Evolutionary conservation across 2,113 vertebrate genomes (phyloP), one percentile per base, ranked within the genome.

Genomic region (Lynx canadensis): DNA sequence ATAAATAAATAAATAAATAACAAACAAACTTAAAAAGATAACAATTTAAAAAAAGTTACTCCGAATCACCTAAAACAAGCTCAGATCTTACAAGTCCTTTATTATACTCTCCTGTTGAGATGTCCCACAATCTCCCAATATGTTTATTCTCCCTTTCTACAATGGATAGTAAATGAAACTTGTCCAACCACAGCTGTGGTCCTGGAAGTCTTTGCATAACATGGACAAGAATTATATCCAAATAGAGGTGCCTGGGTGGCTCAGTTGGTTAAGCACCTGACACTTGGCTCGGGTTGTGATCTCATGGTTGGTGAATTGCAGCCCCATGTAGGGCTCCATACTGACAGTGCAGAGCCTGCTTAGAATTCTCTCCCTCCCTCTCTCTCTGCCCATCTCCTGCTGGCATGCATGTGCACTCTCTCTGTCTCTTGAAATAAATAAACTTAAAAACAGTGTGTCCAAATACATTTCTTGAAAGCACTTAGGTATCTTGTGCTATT

Each of bases 391-490:
- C 21, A 21, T 60, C 19, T 10, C 21, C 57, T 60, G 57, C 57
- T 60, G 57, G 19, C 55, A 57, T 21, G 0, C 57, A 60, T 60
- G 8, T 60, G 21, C 57, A 3, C 57, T 60, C 19, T 60, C 8
- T 60, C 57, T 60, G 19, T 60, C 18, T 60, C 21, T 60, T 23
- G 3, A 60, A 60, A 23, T 60, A 60, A 60, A 23, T 60, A 60
- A 60, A 60, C 19, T 21, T 57, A 9, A 60, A 60, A 33, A 12
- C 68, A 4, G 4, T 38, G 5, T 50, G 55, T 57, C 4, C 36
- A 76, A 73, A 69, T 50, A 41, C 1, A 38, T 74, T 95, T 92
- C 73, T 80, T 50, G 23, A 93, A 85, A 85, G 19, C 52, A 73
- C 3, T 7, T 78, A n/a, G 31, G 1, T 48, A 25, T 29, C 71